Evolutionary conservation across 2,113 vertebrate species (phyloP).

Genomic region (Pachycephala philippinensis): DNA sequence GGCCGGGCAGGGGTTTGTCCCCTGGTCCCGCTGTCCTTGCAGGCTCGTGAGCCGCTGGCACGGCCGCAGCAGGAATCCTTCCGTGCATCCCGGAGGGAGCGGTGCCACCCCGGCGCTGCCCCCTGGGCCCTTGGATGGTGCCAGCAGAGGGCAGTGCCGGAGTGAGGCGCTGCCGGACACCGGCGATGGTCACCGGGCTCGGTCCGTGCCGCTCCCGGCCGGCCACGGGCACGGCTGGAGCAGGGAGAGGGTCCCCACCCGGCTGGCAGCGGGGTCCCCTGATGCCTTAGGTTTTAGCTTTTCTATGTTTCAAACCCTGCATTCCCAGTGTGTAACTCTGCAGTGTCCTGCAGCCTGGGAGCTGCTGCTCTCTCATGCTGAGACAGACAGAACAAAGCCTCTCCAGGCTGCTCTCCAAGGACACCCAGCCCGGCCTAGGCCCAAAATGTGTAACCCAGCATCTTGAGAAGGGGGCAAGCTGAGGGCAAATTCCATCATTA

Average conservation of each 20-base stretch:
- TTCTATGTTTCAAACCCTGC: too few relatives aligned
- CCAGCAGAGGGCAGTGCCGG: slow-evolving; percentile 2
- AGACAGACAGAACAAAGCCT: too few relatives aligned
- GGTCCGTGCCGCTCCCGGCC: not conserved
- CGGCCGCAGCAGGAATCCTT: not conserved
- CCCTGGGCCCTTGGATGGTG: accelerated
- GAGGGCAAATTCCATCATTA: too few relatives aligned
- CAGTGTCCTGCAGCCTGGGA: too few relatives aligned
- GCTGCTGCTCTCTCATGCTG: too few relatives aligned
- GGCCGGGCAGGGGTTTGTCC: not conserved
- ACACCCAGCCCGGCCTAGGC: too few relatives aligned
- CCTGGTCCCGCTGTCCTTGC: not conserved
- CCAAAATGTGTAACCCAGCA: too few relatives aligned
- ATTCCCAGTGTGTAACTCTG: too few relatives aligned
- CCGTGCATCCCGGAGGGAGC: accelerated
- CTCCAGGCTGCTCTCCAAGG: too few relatives aligned
- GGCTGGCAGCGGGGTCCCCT: not conserved
- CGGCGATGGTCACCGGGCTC: not conserved
- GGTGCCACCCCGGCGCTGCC: accelerated
- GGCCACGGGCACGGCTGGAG: not conserved
- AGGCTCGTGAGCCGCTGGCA: not conserved
- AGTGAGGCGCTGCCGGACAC: not conserved
- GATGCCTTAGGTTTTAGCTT: too few relatives aligned
- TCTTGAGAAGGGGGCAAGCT: too few relatives aligned
- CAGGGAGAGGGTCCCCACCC: too few relatives aligned